Evolutionary conservation across 2,113 vertebrate species (phyloP), one percentile per base, ranked within the genome.

Genomic region (Puma concolor): DNA sequence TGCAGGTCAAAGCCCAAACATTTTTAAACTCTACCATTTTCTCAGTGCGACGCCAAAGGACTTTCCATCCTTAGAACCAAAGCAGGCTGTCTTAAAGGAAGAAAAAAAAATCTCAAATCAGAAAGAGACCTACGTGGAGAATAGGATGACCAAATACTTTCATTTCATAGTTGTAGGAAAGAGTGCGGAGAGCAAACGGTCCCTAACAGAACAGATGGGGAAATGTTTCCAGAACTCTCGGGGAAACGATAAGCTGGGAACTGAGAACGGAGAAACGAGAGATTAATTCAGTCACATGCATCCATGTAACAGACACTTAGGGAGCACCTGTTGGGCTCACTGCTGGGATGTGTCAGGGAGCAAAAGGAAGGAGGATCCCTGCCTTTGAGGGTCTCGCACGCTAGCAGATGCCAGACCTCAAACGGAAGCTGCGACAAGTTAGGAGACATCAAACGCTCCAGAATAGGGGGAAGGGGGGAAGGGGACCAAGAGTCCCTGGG

Each of bases 241-340:
- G n/a, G 54, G 36, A 48, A 72, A 41, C 76, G 29, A n/a, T 4
- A 33, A 41, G 64, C 17, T 2, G 23, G 57, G 33, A 27, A 31
- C 0, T 17, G 23, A 69, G 48, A 27, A 48, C 48, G 44, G 31
- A 38, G 36, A 85, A 77, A 5, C 2, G 8, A 10, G 13, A 63
- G 19, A 29, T 21, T 21, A 1, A 1, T 69, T 16, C 29, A 0
- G 0, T 10, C 38, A 1, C 0, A 2, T 27, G 2, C 41, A 0
- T 27, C 25, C 31, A 5, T 11, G 13, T 27, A 57, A 38, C n/a
- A 19, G 2, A 4, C 2, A 10, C 23, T 48, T 36, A 19, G 11
- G 48, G n/a, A 23, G 72, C n/a, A 1, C 33, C 66, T 41, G 48
- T 15, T 14, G 7, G n/a, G 52, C n/a, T 19, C 23, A 25, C 8